Conservation (phyloP, 2,888 invertebrate species). For the Sarcophaga rosellei region DNA sequence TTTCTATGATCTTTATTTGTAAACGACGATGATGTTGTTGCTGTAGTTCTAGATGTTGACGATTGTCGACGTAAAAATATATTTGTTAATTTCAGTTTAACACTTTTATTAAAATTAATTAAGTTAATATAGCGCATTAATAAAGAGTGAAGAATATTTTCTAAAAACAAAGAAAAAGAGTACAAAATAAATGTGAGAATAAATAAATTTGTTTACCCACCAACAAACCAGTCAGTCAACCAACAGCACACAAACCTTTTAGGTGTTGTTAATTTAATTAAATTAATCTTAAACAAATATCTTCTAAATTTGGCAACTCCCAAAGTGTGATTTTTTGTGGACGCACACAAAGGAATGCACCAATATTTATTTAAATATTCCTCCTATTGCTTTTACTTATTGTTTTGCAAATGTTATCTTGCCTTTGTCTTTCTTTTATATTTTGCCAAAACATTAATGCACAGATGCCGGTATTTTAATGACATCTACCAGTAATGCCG, state of each 20-base stretch:
- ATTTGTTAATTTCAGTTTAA: constrained; percentile 53
- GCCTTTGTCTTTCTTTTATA: not conserved
- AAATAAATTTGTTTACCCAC: not conserved
- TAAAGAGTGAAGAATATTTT: not conserved
- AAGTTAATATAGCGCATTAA: constrained; percentile 58
- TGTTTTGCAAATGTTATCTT: constrained; percentile 10
- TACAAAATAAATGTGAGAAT: not conserved
- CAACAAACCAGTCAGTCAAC: not conserved
- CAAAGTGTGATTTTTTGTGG: constrained; percentile 14
- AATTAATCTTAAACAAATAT: not conserved
- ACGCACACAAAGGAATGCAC: not conserved
- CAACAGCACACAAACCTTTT: constrained; percentile 20
- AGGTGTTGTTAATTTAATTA: not conserved
- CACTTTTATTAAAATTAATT: constrained; percentile 53
- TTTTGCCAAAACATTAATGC: constrained; percentile 32
- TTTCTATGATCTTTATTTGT: not conserved
- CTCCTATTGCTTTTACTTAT: not conserved
- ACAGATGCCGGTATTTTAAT: constrained; percentile 51
- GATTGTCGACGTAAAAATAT: constrained; percentile 40
- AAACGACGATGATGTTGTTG: not conserved
- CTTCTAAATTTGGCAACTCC: not conserved
- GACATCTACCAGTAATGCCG: not conserved
- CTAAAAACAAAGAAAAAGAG: not conserved
- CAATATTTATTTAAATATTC: not conserved
- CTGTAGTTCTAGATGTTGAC: not conserved